Evolutionary conservation across 2,888 invertebrate species (phyloP), one percentile per base, ranked within the genome.

Genomic region (Eilema griseolum): DNA sequence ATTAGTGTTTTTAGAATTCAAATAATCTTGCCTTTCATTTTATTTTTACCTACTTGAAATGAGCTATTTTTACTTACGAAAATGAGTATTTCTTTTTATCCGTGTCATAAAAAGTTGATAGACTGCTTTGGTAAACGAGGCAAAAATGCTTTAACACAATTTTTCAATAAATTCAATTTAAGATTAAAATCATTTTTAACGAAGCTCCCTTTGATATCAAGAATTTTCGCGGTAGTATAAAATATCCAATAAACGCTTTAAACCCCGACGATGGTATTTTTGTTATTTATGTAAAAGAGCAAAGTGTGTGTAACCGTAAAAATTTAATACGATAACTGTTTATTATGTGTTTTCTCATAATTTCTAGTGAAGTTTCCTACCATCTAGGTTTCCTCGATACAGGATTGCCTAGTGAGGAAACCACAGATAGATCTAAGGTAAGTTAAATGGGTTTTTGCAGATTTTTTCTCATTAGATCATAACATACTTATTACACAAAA

Each of bases 131-230:
- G 83, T 78, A 77, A 69, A 71, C 72, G 81, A 78, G 82, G 79
- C 78, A 84, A 86, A 88, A 89, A 88, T 84, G 77, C 71, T 71
- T 61, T 1, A 26, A 77, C 78, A 77, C 78, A 84, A 87, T 88
- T 86, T 88, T 88, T 87, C 86, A 87, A 90, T 89, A 82, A 83
- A 83, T 83, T 82, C 74, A 41, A 78, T 83, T 81, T 77, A 77
- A 82, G 78, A 80, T 84, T 80, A 83, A 86, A 85, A 83, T 79
- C 61, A 75, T 79, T 82, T 82, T 79, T 75, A 77, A 79, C 75
- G 79, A 80, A 81, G 77, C 69, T 67, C 71, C 70, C 75, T 80
- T 82, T 78, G 73, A 74, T 62, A 65, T 61, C 78, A 76, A 77
- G 67, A 75, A 73, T 70, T 52, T 52, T n/a, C 7, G 52, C 52